Evolutionary conservation across 2,113 vertebrate genomes (phyloP).

Genomic region (Mormyrus iriodes): DNA sequence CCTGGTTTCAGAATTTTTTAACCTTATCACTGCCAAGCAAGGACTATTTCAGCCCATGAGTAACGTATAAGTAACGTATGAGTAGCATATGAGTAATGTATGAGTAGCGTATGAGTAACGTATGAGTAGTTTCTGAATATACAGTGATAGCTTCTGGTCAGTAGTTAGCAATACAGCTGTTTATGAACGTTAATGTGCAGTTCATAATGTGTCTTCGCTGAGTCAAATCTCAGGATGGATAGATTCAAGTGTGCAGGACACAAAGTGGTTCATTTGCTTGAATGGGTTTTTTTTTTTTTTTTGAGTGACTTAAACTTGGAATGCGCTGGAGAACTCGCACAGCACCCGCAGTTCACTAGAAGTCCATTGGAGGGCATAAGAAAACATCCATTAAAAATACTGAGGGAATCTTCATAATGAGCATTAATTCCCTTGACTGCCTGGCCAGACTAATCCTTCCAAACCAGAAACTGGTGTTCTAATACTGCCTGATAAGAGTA

Average conservation of each 20-base stretch:
- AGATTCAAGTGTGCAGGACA: background rate
- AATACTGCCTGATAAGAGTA: background rate
- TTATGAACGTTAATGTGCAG: background rate
- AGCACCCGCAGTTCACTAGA: constrained; percentile 16
- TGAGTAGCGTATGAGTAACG: background rate
- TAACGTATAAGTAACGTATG: background rate
- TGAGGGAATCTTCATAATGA: background rate
- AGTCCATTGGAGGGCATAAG: constrained; percentile 25
- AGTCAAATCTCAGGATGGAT: background rate
- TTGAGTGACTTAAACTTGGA: background rate
- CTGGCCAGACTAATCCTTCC: background rate
- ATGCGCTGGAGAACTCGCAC: background rate
- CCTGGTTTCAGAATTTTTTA: background rate
- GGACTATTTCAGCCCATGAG: background rate
- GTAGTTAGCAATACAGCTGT: background rate
- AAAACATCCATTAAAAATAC: constrained; percentile 21
- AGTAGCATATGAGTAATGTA: background rate
- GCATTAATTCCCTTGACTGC: background rate
- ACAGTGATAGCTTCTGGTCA: background rate
- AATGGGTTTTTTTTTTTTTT: background rate
- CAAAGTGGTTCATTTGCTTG: background rate
- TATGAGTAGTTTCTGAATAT: background rate
- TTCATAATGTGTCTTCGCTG: background rate
- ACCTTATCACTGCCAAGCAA: background rate
- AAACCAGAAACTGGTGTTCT: background rate